Evolutionary conservation across 2,113 vertebrate species (phyloP).

Genomic region (Ictalurus furcatus): DNA sequence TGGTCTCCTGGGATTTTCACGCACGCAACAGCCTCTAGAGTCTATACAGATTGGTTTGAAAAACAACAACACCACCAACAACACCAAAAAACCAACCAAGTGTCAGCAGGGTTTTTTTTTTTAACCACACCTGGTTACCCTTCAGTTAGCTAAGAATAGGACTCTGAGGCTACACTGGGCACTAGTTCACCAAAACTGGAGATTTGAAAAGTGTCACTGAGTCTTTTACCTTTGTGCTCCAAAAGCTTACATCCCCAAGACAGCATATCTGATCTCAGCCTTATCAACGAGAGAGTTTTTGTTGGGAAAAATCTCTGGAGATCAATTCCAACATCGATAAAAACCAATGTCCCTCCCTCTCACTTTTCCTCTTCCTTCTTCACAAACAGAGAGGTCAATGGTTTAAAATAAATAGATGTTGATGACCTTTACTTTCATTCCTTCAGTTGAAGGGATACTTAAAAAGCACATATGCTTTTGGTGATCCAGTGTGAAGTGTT

Average conservation of each 20-base stretch:
- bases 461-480: neutral
- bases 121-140: neutral
- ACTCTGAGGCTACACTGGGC: neutral
- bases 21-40: neutral
- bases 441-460: neutral
- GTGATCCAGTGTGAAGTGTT: neutral
- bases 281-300: neutral
- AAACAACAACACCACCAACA: neutral
- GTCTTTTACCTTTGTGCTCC: neutral
- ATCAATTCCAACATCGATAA: neutral
- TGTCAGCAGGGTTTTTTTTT: neutral
- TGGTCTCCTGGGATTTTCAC: neutral
- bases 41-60: neutral
- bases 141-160: neutral
- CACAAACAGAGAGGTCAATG: neutral
- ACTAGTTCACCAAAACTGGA: neutral
- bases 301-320: neutral
- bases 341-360: slow-evolving; percentile 8
- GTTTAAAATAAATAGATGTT: neutral
- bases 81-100: too few relatives aligned
- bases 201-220: neutral
- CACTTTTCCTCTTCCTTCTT: slow-evolving; percentile 9
- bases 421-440: neutral
- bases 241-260: neutral
- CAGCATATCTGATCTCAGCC: neutral